Percentiles rank a stretch among this genome's conserved stretches.
Evolutionary conservation across 2,113 vertebrate genomes (phyloP).

Genomic region (Cisticola juncidis): DNA sequence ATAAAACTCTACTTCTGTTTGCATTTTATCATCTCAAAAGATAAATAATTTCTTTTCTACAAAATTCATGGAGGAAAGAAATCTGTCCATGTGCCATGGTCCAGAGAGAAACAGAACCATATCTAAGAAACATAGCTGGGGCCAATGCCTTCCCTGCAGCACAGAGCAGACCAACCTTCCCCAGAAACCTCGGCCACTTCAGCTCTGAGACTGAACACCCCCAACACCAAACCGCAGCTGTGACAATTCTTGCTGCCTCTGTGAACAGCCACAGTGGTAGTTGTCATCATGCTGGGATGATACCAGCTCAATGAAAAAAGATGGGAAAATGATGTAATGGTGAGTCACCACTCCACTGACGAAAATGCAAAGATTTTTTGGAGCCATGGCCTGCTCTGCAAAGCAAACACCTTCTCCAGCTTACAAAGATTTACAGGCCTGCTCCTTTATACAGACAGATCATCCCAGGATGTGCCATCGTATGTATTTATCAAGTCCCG

Average conservation of each 20-base stretch:
- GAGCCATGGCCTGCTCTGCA: not conserved
- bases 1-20: not conserved
- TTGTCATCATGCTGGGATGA: not conserved
- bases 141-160: not conserved
- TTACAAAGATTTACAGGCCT: not conserved
- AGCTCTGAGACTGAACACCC: not conserved
- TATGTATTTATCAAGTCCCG: not conserved
- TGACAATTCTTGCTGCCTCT: not conserved
- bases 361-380: not conserved
- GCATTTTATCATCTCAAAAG: not conserved
- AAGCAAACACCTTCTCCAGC: not conserved
- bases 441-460: not conserved
- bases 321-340: not conserved
- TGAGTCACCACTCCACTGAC: not conserved
- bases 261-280: not conserved
- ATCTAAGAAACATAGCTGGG: not conserved
- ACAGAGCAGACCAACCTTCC: not conserved
- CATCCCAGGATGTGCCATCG: rapidly evolving
- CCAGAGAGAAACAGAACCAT: not conserved
- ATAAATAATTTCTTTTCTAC: not conserved
- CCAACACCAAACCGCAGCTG: not conserved
- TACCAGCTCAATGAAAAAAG: not conserved
- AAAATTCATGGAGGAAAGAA: not conserved
- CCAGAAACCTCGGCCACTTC: not conserved
- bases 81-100: not conserved